Evolutionary conservation across 2,113 vertebrate species (phyloP).

Genomic region (Semicossyphus pulcher): DNA sequence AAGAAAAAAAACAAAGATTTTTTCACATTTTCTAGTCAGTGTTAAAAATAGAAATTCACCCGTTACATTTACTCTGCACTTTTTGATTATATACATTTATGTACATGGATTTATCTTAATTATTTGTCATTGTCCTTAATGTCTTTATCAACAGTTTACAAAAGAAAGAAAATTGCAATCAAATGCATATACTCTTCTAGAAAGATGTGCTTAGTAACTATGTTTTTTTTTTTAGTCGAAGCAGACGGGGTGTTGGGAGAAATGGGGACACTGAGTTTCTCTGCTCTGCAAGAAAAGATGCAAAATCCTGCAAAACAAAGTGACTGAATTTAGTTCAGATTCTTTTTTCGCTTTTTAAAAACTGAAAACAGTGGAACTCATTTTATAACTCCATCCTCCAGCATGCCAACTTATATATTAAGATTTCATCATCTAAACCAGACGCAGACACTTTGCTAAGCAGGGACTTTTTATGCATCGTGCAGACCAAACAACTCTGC

Average conservation of each 20-base stretch:
- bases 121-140: slow-evolving; percentile 82
- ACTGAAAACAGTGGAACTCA: too few species aligned
- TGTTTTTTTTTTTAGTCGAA: slow-evolving; percentile 70
- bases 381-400: too few species aligned
- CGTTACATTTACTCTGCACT: slow-evolving; percentile 86
- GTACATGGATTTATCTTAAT: slow-evolving; percentile 81
- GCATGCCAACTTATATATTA: too few species aligned
- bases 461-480: slow-evolving; percentile 23
- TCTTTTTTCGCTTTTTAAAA: too few species aligned
- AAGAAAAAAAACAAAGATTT: slow-evolving; percentile 36
- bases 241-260: slow-evolving; percentile 63
- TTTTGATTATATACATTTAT: slow-evolving; percentile 86
- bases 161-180: slow-evolving; percentile 82
- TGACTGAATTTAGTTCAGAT: slow-evolving; percentile 23
- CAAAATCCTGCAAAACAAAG: neutral
- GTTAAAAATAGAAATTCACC: slow-evolving; percentile 90
- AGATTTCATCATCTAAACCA: too few species aligned
- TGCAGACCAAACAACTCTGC: slow-evolving; percentile 17
- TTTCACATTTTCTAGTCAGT: slow-evolving; percentile 89
- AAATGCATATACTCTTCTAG: slow-evolving; percentile 86
- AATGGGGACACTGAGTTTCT: slow-evolving; percentile 55
- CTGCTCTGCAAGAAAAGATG: slow-evolving; percentile 40
- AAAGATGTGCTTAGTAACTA: slow-evolving; percentile 87
- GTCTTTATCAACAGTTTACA: slow-evolving; percentile 84
- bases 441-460: too few species aligned